Evolutionary conservation across 2,888 invertebrate species (phyloP).

Genomic region (Agrotis segetum): DNA sequence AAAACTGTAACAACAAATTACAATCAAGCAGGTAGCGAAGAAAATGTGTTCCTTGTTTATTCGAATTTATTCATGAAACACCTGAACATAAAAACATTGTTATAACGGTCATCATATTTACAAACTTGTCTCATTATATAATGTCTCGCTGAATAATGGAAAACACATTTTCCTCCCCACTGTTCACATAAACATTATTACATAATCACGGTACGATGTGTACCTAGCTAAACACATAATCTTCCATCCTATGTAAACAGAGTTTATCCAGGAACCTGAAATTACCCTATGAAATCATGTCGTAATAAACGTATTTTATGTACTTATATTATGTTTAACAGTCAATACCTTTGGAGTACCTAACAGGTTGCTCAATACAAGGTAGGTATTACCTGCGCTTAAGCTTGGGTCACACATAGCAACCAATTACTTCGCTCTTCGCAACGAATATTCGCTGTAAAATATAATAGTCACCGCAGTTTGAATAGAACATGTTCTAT

Average conservation of each 20-base stretch:
- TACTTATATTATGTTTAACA: too few species aligned
- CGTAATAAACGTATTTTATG: not conserved
- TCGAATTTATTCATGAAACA: constrained; percentile 6
- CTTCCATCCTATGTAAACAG: not conserved
- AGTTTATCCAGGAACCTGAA: not conserved
- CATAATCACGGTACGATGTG: not conserved
- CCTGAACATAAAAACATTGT: not conserved
- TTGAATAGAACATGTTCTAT: too few species aligned
- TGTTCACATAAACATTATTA: not conserved
- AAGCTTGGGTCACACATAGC: too few species aligned
- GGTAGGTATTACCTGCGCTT: too few species aligned
- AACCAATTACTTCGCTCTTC: too few species aligned
- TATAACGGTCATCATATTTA: constrained; percentile 9
- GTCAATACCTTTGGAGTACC: too few species aligned
- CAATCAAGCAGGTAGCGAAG: not conserved
- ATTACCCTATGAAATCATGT: not conserved
- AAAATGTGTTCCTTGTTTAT: not conserved
- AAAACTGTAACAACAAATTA: not conserved
- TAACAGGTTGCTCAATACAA: too few species aligned
- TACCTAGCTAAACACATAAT: not conserved
- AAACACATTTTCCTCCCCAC: not conserved
- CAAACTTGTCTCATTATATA: constrained; percentile 20
- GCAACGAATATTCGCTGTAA: too few species aligned
- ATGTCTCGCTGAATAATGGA: constrained; percentile 16
- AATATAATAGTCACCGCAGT: too few species aligned